Conservation (phyloP, 2,113 vertebrate genomes). For the Lampris incognitus region DNA sequence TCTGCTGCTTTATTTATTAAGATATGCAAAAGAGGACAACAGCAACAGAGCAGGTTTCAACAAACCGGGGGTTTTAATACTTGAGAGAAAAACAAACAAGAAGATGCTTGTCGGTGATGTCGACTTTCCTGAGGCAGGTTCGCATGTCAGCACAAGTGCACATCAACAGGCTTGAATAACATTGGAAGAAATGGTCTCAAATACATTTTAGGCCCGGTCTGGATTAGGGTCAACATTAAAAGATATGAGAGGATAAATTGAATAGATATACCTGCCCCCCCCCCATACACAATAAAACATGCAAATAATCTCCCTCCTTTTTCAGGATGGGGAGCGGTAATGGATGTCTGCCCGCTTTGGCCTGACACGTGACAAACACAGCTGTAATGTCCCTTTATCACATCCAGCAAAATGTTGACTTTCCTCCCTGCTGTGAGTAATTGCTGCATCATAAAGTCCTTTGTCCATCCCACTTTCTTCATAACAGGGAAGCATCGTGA, state of each 20-base stretch:
- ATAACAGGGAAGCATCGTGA: slow-evolving; percentile 20
- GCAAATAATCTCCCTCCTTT: not conserved
- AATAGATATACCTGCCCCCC: not conserved
- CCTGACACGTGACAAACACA: slow-evolving; percentile 40
- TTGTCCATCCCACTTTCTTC: slow-evolving; percentile 44
- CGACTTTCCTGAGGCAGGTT: not conserved
- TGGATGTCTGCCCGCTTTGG: slow-evolving; percentile 49
- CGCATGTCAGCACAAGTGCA: not conserved
- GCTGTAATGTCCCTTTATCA: slow-evolving; percentile 64
- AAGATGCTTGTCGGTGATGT: not conserved
- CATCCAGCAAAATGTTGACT: slow-evolving; percentile 57
- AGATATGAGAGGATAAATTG: slow-evolving; percentile 8
- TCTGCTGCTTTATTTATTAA: slow-evolving; percentile 72
- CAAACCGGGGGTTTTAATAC: slow-evolving; percentile 27
- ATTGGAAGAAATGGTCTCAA: slow-evolving; percentile 6
- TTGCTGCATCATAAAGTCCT: slow-evolving; percentile 57
- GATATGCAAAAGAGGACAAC: slow-evolving; percentile 73
- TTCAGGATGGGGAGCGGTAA: slow-evolving; percentile 30
- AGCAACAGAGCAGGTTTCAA: slow-evolving; percentile 34
- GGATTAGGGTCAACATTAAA: slow-evolving; percentile 16
- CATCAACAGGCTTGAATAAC: not conserved
- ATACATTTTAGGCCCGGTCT: not conserved
- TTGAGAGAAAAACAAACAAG: slow-evolving; percentile 26
- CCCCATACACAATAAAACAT: not conserved
- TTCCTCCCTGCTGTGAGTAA: slow-evolving; percentile 58